Percentiles rank a stretch among this genome's conserved stretches.
phyloP scores from a whole-genome alignment of 2,888 invertebrate genomes.

The Myopa tessellatipennis region DNA sequence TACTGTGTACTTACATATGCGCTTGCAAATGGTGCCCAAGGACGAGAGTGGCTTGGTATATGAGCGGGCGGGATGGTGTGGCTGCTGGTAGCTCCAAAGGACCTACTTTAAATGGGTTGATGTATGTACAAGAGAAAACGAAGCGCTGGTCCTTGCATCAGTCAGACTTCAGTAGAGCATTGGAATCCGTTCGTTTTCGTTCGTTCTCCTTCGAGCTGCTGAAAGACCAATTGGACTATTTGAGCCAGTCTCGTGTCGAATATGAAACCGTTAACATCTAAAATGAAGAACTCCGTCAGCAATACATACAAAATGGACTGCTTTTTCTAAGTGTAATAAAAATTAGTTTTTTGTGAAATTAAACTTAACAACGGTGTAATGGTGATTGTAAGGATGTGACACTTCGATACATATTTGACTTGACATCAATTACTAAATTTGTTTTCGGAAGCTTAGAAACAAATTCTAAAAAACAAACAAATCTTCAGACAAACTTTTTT shows the following conservation, averaged over 20 bases:
- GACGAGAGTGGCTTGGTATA: conserved; percentile 23
- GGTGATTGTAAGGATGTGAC: too few relatives aligned
- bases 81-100: conserved; percentile 3
- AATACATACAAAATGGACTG: not conserved
- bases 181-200: conserved; percentile 28
- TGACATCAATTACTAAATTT: too few relatives aligned
- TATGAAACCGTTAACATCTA: conserved; percentile 55
- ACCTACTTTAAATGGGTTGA: conserved; percentile 31
- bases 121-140: not conserved
- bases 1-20: not conserved
- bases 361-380: too few relatives aligned
- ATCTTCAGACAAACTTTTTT: too few relatives aligned
- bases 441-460: too few relatives aligned
- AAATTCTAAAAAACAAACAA: too few relatives aligned
- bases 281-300: not conserved
- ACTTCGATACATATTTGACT: too few relatives aligned
- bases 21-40: conserved; percentile 9
- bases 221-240: conserved; percentile 32
- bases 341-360: too few relatives aligned
- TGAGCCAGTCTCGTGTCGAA: conserved; percentile 56
- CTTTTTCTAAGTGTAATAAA: not conserved
- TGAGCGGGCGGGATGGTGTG: conserved; percentile 9
- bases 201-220: conserved; percentile 5
- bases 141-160: conserved; percentile 3
- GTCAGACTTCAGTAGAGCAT: conserved; percentile 28